Conservation (phyloP, 2,113 vertebrate genomes). For the Aix galericulata region DNA sequence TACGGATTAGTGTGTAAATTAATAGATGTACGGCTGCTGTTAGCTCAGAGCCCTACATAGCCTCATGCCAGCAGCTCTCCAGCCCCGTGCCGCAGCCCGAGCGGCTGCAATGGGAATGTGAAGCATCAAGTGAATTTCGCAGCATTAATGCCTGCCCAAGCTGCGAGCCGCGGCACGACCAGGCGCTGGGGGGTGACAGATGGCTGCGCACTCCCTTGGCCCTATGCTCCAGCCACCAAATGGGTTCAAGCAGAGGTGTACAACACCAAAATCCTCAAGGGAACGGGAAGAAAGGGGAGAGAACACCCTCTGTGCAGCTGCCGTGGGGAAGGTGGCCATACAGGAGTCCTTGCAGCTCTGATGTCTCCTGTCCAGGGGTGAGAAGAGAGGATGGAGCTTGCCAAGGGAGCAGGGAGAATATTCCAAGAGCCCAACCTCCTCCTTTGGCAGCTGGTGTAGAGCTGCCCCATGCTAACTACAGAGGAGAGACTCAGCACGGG, state of each 20-base stretch:
- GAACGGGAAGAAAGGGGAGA: neutral
- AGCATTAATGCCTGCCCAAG: neutral
- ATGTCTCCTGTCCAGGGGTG: neutral
- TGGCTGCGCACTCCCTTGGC: neutral
- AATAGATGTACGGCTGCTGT: neutral
- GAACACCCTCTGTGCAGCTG: neutral
- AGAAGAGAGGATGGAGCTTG: neutral
- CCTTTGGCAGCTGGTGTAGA: neutral
- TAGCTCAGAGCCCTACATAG: neutral
- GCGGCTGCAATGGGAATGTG: fast-evolving
- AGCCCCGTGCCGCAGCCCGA: neutral
- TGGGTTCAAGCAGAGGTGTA: neutral
- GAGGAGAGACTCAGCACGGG: neutral
- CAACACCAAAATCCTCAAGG: neutral
- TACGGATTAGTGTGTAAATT: neutral
- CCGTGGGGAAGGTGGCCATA: neutral
- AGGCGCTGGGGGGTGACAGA: fast-evolving
- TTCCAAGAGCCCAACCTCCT: neutral
- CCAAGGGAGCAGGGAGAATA: neutral
- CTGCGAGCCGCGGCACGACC: fast-evolving
- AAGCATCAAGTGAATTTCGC: neutral
- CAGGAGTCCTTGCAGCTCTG: neutral
- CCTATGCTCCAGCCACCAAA: fast-evolving
- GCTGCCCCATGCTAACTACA: neutral
- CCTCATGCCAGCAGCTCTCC: neutral